Percentiles rank a stretch among this genome's conserved stretches.
Conservation (phyloP, 2,113 vertebrate genomes). For the Rafetus swinhoei region DNA sequence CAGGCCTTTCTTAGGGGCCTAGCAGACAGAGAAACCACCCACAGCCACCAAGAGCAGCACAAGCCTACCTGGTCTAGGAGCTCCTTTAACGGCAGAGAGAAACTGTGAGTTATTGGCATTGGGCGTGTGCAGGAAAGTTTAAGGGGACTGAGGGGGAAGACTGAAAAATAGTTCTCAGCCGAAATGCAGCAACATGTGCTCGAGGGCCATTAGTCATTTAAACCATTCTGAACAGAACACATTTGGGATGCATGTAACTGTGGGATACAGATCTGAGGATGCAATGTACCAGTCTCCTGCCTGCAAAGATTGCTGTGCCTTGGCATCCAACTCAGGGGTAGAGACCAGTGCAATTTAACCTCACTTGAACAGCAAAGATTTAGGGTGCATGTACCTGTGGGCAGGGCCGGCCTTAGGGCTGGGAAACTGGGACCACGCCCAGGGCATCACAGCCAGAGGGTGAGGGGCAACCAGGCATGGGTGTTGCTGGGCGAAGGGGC, state of each 20-base stretch:
- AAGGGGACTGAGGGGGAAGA: background rate
- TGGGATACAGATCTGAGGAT: background rate
- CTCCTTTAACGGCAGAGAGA: background rate
- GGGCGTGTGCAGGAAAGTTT: background rate
- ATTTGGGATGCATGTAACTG: fast-evolving
- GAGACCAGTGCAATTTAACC: background rate
- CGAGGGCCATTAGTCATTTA: background rate
- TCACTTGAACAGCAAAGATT: fast-evolving
- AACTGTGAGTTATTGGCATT: fast-evolving
- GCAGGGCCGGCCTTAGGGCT: no score
- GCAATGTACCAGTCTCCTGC: background rate
- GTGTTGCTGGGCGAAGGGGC: no score
- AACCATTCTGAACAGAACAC: background rate
- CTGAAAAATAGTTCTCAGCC: background rate
- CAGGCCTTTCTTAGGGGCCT: no score
- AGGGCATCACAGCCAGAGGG: no score
- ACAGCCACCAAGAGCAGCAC: background rate
- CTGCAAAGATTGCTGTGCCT: background rate
- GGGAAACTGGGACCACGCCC: no score
- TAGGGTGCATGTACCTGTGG: background rate
- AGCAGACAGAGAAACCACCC: background rate
- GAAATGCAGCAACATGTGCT: background rate
- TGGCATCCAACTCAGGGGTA: fast-evolving
- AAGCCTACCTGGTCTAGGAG: background rate
- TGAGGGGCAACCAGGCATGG: no score